These are phyloP conservation scores for Castor canadensis DNA, from an alignment of 2,113 vertebrate genomes.

Conservation along the genomic window DNA sequence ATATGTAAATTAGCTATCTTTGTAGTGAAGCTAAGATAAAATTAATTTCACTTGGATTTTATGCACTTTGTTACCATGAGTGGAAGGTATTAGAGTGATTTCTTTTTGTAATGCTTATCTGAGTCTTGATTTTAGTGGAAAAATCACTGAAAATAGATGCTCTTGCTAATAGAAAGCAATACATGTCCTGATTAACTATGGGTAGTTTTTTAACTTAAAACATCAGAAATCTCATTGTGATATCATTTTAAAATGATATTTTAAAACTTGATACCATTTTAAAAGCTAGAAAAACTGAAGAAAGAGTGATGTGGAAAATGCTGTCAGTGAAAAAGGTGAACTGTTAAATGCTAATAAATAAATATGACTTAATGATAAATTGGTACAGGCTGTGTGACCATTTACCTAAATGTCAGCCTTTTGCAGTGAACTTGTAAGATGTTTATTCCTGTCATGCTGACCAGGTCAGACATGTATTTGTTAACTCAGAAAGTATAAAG, in stretches of 20 bases:
- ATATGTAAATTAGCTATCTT: slow-evolving; percentile 69
- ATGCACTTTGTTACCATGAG: slow-evolving; percentile 65
- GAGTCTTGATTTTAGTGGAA: slow-evolving; percentile 68
- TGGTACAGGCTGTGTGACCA: not conserved
- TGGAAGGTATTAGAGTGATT: slow-evolving; percentile 53
- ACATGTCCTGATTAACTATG: slow-evolving; percentile 56
- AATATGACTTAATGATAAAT: slow-evolving; percentile 30
- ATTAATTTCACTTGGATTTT: slow-evolving; percentile 74
- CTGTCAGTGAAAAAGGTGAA: slow-evolving; percentile 4
- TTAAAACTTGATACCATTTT: slow-evolving; percentile 65
- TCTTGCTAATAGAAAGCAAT: slow-evolving; percentile 61
- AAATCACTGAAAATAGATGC: slow-evolving; percentile 14
- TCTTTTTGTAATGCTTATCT: slow-evolving; percentile 67
- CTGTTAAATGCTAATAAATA: slow-evolving; percentile 49
- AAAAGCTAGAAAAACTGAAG: slow-evolving; percentile 49
- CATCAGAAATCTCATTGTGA: slow-evolving; percentile 71
- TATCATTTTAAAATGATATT: slow-evolving; percentile 73
- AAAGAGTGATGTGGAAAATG: slow-evolving; percentile 23
- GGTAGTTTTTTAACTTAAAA: slow-evolving; percentile 72
- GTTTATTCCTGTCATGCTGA: not conserved
- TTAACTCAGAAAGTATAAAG: not conserved
- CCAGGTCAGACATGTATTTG: not conserved
- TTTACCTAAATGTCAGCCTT: not conserved
- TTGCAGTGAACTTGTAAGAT: not conserved
- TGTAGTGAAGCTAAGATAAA: slow-evolving; percentile 69